Evolutionary conservation across 2,797 vertebrate species (phyloP).

Genomic region (Hyperoplus lanceolatus): DNA sequence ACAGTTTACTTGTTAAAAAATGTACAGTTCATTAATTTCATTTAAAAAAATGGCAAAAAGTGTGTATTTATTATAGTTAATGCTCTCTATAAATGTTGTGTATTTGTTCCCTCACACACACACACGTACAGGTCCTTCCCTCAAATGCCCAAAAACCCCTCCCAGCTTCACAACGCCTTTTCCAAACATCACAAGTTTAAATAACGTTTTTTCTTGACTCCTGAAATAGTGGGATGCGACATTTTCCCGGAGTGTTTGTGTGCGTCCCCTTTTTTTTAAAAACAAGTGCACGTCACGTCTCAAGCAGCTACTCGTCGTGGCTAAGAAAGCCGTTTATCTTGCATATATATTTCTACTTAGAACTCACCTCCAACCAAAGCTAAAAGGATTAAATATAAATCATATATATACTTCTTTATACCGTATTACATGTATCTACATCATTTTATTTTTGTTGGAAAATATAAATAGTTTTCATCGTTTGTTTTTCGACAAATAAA

Average conservation of each 20-base stretch:
- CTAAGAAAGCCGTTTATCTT: conserved; percentile 24
- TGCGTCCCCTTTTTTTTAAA: background rate
- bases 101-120: background rate
- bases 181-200: conserved; percentile 1
- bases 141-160: background rate
- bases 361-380: conserved; percentile 35
- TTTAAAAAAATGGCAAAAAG: conserved; percentile 52
- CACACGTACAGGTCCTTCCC: background rate
- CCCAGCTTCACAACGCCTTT: background rate
- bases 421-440: conserved; percentile 50
- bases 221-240: background rate
- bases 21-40: conserved; percentile 31
- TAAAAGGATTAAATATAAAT: conserved; percentile 55
- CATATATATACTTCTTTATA: conserved; percentile 42
- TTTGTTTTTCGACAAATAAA: background rate
- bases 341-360: conserved; percentile 68
- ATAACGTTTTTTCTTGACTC: background rate
- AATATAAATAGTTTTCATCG: conserved; percentile 31
- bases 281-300: conserved; percentile 23
- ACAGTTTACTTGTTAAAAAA: conserved; percentile 64
- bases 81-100: conserved; percentile 42
- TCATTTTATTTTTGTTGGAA: conserved; percentile 16
- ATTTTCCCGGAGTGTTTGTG: background rate
- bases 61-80: conserved; percentile 46
- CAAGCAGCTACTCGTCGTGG: conserved; percentile 29